Percentiles rank a stretch among this genome's conserved stretches.
phyloP scores from a whole-genome alignment of 2,113 vertebrate species.

The Phalacrocorax carbo region DNA sequence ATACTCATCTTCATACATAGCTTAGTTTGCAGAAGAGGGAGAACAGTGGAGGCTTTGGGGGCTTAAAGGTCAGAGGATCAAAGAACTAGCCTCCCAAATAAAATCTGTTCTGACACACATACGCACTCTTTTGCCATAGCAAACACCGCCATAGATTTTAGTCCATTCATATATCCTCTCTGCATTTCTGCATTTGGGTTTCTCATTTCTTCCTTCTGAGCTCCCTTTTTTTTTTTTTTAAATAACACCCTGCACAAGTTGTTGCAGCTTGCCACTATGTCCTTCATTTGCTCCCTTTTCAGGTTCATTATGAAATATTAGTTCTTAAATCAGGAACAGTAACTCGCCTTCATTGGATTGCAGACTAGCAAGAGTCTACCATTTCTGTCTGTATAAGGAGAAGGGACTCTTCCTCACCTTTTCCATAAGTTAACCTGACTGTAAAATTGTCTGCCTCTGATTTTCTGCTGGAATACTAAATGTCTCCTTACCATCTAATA shows the following conservation, averaged over 20 bases:
- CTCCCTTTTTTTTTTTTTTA: not conserved
- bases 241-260: not conserved
- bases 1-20: not conserved
- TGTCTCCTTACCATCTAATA: not conserved
- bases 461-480: not conserved
- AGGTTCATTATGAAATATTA: not conserved
- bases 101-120: not conserved
- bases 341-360: not conserved
- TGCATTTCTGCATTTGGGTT: not conserved
- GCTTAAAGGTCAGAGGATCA: not conserved
- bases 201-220: not conserved
- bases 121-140: not conserved
- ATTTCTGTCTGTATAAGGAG: not conserved
- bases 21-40: not conserved
- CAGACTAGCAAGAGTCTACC: not conserved
- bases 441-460: not conserved
- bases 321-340: not conserved
- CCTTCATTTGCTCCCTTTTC: not conserved
- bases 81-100: not conserved
- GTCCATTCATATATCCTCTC: not conserved
- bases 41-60: not conserved
- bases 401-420: not conserved
- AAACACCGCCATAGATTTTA: not conserved
- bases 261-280: not conserved
- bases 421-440: not conserved